These are phyloP conservation scores for Pangasianodon gigas DNA, from an alignment of 2,113 vertebrate genomes.

Conservation along the genomic window DNA sequence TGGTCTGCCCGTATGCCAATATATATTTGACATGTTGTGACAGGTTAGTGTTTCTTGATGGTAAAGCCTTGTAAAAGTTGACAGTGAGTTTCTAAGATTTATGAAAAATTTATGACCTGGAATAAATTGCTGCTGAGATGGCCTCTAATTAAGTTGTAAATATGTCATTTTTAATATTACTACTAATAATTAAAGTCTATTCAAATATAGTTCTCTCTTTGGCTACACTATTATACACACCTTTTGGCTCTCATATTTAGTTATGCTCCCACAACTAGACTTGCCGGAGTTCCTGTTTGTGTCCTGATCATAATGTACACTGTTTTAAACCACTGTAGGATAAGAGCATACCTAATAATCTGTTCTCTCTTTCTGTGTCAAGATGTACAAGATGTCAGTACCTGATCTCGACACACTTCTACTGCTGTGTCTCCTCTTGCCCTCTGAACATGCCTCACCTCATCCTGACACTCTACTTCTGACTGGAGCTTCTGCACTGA, in stretches of 20 bases:
- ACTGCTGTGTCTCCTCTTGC: neutral
- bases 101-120: neutral
- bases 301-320: neutral
- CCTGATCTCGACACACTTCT: neutral
- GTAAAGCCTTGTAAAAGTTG: conserved; percentile 29
- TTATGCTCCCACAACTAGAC: neutral
- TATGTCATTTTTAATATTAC: neutral
- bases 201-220: neutral
- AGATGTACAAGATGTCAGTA: neutral
- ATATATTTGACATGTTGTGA: conserved; percentile 18
- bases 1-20: conserved; percentile 6
- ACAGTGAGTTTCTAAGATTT: neutral
- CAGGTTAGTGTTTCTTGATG: neutral
- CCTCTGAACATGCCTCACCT: neutral
- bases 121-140: conserved; percentile 4
- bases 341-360: neutral
- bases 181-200: neutral
- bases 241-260: neutral
- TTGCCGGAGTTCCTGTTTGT: neutral
- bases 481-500: neutral
- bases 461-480: neutral
- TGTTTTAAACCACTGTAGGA: neutral
- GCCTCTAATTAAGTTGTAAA: conserved; percentile 31
- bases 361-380: neutral
- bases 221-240: neutral